phyloP scores from a whole-genome alignment of 2,888 invertebrate genomes.

The Drosophila infuscata region DNA sequence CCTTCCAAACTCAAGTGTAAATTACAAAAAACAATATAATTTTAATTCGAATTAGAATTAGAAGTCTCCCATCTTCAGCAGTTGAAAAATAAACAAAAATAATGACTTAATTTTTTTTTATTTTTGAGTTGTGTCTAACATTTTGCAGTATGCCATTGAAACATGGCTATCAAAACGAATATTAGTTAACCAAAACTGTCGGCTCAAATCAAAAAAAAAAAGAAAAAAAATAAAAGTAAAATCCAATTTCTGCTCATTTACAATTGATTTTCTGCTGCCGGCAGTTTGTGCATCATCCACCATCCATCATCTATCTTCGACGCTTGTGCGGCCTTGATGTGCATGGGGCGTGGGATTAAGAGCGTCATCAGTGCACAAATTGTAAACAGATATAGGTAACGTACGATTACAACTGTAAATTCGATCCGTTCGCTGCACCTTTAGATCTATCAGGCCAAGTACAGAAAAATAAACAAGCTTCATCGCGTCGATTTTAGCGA shows the following conservation, averaged over 20 bases:
- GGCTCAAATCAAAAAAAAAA: not conserved
- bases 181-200: not conserved
- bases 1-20: not conserved
- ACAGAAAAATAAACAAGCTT: not conserved
- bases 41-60: too few species aligned
- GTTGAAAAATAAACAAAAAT: too few species aligned
- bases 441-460: not conserved
- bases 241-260: not conserved
- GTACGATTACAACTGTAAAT: constrained; percentile 19
- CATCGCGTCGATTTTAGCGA: not conserved
- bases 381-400: constrained; percentile 27
- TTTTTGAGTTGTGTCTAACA: not conserved
- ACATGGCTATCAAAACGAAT: not conserved
- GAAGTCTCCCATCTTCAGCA: too few species aligned
- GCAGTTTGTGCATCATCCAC: not conserved
- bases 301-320: constrained; percentile 1
- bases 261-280: not conserved
- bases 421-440: constrained; percentile 23
- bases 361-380: constrained; percentile 11
- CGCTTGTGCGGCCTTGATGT: constrained; percentile 2
- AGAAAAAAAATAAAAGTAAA: too few species aligned
- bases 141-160: not conserved
- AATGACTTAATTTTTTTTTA: too few species aligned
- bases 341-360: not conserved
- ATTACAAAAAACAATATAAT: not conserved